A percentile compares a stretch with the other conserved stretches of the same genome.
phyloP scores from a whole-genome alignment of 2,797 vertebrate species.

The Percopsis omiscomaycus region DNA sequence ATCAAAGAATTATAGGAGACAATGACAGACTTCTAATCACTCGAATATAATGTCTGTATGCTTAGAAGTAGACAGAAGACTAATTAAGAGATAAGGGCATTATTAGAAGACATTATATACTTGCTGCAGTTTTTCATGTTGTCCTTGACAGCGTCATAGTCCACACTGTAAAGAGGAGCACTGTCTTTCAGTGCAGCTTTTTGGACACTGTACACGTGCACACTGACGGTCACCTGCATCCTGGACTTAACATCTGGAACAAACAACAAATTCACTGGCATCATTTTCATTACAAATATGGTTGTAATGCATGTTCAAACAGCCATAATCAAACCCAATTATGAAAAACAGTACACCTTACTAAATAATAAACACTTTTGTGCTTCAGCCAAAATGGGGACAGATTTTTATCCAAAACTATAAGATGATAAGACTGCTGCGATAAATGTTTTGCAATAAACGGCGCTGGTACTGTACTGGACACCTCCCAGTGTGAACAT shows the following conservation, averaged over 20 bases:
- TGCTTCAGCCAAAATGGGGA: too few species aligned
- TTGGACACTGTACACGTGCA: conserved; percentile 96
- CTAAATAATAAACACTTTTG: background rate
- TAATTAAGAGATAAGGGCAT: too few species aligned
- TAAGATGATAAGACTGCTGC: too few species aligned
- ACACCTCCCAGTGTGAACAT: conserved; percentile 26
- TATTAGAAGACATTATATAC: conserved; percentile 63
- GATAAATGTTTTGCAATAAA: too few species aligned
- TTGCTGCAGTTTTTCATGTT: conserved; percentile 90
- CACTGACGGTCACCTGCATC: conserved; percentile 82
- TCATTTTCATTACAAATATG: too few species aligned
- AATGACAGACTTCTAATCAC: background rate
- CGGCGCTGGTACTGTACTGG: background rate
- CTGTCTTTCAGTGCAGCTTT: conserved; percentile 93
- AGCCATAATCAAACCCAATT: background rate
- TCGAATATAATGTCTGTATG: too few species aligned
- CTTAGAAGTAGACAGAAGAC: too few species aligned
- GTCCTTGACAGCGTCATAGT: conserved; percentile 92
- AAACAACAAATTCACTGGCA: conserved; percentile 2
- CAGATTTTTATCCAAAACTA: too few species aligned
- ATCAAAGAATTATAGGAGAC: background rate
- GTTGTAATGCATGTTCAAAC: background rate
- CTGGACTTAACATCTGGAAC: conserved; percentile 86
- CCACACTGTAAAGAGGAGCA: conserved; percentile 89
- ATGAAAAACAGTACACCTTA: background rate